Evolutionary conservation across 1,140 invertebrate genomes (phyloP).

Genomic region (Lordiphosa collinella): DNA sequence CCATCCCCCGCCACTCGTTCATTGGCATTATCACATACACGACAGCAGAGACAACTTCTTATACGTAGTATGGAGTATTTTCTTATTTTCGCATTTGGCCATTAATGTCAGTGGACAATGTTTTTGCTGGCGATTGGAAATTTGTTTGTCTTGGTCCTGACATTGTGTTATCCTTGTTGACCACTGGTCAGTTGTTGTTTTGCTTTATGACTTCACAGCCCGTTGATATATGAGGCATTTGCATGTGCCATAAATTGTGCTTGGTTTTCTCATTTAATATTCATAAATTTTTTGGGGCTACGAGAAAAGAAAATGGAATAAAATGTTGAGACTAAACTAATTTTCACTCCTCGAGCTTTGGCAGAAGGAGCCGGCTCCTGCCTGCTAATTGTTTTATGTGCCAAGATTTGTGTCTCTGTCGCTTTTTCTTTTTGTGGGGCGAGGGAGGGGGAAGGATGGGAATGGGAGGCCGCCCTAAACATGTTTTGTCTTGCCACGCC

Average conservation of each 20-base stretch:
- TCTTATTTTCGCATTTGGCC: slow-evolving; percentile 48
- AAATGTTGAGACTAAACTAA: slow-evolving; percentile 47
- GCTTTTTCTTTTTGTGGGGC: slow-evolving; percentile 7
- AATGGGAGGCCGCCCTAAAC: slow-evolving; percentile 45
- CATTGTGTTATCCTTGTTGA: slow-evolving; percentile 48
- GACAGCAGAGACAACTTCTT: slow-evolving; percentile 35
- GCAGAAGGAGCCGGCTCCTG: slow-evolving; percentile 3
- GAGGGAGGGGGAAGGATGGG: slow-evolving; percentile 11
- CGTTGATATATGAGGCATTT: slow-evolving; percentile 74
- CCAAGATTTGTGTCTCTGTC: slow-evolving; percentile 70
- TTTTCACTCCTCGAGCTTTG: slow-evolving; percentile 36
- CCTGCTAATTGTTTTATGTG: slow-evolving; percentile 73
- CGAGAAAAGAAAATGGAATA: slow-evolving; percentile 20
- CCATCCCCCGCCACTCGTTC: background rate
- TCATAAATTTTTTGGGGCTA: slow-evolving; percentile 60
- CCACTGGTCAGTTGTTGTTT: slow-evolving; percentile 2
- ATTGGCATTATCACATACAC: slow-evolving; percentile 45
- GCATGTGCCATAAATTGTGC: slow-evolving; percentile 70
- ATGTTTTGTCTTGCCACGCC: slow-evolving; percentile 57
- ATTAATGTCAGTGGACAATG: slow-evolving; percentile 68
- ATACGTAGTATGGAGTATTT: slow-evolving; percentile 9
- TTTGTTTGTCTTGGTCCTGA: slow-evolving; percentile 54
- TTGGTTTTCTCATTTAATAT: slow-evolving; percentile 65
- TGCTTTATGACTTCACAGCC: slow-evolving; percentile 63
- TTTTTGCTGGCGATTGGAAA: slow-evolving; percentile 71